These are phyloP conservation scores for Thalpophila matura DNA, from an alignment of 2,888 invertebrate species.

Conservation along the genomic window DNA sequence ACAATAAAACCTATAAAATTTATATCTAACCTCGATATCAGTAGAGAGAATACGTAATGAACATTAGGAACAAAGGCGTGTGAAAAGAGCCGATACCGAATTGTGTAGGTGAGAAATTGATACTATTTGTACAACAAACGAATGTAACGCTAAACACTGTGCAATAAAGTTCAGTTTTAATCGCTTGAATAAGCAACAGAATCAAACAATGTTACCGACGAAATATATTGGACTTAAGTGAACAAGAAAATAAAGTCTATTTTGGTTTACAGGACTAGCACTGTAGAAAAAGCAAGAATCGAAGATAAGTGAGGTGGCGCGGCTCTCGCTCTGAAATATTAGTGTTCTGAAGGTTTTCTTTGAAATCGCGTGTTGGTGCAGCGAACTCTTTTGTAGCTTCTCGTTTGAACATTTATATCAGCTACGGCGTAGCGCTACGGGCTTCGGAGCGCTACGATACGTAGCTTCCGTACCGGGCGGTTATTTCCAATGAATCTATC, in stretches of 20 bases:
- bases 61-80: constrained; percentile 87
- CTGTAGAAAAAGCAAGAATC: constrained; percentile 73
- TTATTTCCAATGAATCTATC: constrained; percentile 45
- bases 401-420: constrained; percentile 68
- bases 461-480: constrained; percentile 29
- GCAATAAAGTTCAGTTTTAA: constrained; percentile 66
- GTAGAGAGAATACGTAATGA: constrained; percentile 88
- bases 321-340: constrained; percentile 82
- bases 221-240: constrained; percentile 64
- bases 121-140: constrained; percentile 54
- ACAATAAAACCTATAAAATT: constrained; percentile 85
- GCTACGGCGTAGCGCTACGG: constrained; percentile 52
- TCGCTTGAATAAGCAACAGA: constrained; percentile 58
- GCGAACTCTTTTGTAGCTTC: constrained; percentile 71
- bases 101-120: constrained; percentile 84
- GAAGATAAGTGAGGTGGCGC: constrained; percentile 83
- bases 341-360: constrained; percentile 83
- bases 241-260: constrained; percentile 54
- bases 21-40: constrained; percentile 85
- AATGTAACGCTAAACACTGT: constrained; percentile 63
- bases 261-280: constrained; percentile 42
- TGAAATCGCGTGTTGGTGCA: constrained; percentile 75
- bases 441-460: constrained; percentile 33
- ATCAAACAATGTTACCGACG: constrained; percentile 65
- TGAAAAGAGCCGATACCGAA: constrained; percentile 85